These are phyloP conservation scores for Laticauda laticaudata DNA, from an alignment of 2,113 vertebrate genomes.

Conservation along the genomic window DNA sequence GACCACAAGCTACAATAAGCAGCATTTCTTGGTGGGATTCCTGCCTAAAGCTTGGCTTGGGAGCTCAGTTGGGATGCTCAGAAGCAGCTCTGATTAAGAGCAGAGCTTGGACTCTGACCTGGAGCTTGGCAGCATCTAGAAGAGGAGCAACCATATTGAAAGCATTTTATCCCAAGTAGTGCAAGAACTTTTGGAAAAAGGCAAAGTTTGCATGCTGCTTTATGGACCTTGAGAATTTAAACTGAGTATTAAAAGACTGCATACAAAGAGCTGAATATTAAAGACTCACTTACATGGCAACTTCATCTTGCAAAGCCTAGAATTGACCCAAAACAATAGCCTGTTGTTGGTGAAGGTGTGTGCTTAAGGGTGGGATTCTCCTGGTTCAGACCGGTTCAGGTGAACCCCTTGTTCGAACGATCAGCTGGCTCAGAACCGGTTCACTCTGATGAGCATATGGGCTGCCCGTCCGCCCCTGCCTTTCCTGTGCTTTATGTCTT, in stretches of 20 bases:
- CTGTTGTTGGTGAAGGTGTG: not conserved
- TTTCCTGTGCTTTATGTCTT: no score
- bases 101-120: not conserved
- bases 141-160: not conserved
- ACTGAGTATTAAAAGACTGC: not conserved
- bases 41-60: not conserved
- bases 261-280: not conserved
- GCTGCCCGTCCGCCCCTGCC: no score
- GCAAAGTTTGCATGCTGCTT: not conserved
- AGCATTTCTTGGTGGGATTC: not conserved
- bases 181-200: not conserved
- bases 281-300: not conserved
- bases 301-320: not conserved
- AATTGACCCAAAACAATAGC: not conserved
- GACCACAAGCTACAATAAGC: not conserved
- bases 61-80: no score
- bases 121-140: not conserved
- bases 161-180: not conserved
- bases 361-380: not conserved
- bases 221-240: not conserved
- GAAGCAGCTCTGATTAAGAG: no score
- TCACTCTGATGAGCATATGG: no score
- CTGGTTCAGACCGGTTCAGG: no score
- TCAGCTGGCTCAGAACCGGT: no score
- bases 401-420: no score